Conservation (phyloP, 2,888 invertebrate genomes). For the Netelia melanura region DNA sequence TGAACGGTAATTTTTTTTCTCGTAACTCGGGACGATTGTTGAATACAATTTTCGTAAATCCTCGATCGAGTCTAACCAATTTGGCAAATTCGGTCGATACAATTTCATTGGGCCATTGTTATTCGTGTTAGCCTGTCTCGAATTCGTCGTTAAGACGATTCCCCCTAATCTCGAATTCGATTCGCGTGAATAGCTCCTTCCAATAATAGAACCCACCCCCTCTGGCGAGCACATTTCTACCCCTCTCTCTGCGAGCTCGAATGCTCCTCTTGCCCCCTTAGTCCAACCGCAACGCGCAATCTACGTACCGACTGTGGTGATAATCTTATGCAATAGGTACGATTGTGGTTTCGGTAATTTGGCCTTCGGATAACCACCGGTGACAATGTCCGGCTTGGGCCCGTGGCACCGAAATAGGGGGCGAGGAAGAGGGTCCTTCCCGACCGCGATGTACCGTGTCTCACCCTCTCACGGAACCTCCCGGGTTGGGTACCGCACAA, state of each 20-base stretch:
- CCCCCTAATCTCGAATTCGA: conserved; percentile 11
- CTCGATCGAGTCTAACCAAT: background rate
- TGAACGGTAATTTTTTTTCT: too few species aligned
- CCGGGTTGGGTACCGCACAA: conserved; percentile 19
- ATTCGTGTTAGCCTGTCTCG: background rate
- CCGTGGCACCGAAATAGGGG: conserved; percentile 6
- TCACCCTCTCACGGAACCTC: background rate
- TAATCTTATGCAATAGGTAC: conserved; percentile 64
- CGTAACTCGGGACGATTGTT: too few species aligned
- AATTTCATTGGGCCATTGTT: conserved; percentile 10
- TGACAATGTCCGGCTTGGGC: conserved; percentile 64
- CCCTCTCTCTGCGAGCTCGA: background rate
- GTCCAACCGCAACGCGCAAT: conserved; percentile 29
- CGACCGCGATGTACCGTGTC: conserved; percentile 59
- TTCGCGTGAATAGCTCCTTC: conserved; percentile 5
- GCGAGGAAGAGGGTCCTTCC: conserved; percentile 38
- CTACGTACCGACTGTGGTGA: conserved; percentile 26
- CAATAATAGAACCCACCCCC: conserved; percentile 12
- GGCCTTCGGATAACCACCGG: conserved; percentile 64
- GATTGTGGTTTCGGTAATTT: conserved; percentile 62
- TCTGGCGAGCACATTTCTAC: background rate
- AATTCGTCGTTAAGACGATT: conserved; percentile 17
- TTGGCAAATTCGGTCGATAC: background rate
- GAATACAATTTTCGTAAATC: background rate
- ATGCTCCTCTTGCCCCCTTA: background rate